phyloP scores from a whole-genome alignment of 2,113 vertebrate species.

The Dendrocopos noguchii region DNA sequence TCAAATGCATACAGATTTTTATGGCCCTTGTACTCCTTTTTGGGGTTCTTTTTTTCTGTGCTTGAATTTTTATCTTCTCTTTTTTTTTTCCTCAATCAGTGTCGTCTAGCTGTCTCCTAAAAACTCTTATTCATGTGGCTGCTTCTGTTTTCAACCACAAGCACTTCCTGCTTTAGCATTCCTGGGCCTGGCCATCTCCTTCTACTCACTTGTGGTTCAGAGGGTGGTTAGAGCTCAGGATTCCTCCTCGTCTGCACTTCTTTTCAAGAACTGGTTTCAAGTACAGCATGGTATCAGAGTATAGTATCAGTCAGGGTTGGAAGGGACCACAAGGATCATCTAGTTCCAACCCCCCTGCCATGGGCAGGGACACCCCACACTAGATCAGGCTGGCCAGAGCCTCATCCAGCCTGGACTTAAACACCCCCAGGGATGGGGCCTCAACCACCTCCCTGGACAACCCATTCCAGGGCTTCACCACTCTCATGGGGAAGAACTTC shows the following conservation, averaged over 20 bases:
- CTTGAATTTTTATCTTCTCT: not conserved
- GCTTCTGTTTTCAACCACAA: conserved; percentile 62
- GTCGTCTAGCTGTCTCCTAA: conserved; percentile 51
- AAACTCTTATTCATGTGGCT: conserved; percentile 43
- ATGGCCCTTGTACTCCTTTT: not conserved
- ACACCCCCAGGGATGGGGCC: too few relatives aligned
- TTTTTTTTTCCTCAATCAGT: not conserved
- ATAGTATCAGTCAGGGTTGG: too few relatives aligned
- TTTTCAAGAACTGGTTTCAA: not conserved
- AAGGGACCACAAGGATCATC: too few relatives aligned
- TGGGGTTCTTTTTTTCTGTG: not conserved
- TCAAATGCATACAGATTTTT: not conserved
- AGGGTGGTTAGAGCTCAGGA: not conserved
- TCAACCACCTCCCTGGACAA: too few relatives aligned
- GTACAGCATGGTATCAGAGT: not conserved
- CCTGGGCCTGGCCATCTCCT: not conserved
- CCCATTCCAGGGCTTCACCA: too few relatives aligned
- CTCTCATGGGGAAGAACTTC: too few relatives aligned
- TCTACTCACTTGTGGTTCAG: not conserved
- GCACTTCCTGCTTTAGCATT: conserved; percentile 51
- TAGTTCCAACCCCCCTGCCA: too few relatives aligned
- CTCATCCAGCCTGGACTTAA: too few relatives aligned
- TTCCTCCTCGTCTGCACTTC: conserved; percentile 26
- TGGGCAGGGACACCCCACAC: too few relatives aligned
- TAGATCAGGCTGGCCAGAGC: too few relatives aligned